Percentiles rank a stretch among this genome's conserved stretches.
Evolutionary conservation across 2,113 vertebrate genomes (phyloP).

Genomic region (Plecotus auritus): DNA sequence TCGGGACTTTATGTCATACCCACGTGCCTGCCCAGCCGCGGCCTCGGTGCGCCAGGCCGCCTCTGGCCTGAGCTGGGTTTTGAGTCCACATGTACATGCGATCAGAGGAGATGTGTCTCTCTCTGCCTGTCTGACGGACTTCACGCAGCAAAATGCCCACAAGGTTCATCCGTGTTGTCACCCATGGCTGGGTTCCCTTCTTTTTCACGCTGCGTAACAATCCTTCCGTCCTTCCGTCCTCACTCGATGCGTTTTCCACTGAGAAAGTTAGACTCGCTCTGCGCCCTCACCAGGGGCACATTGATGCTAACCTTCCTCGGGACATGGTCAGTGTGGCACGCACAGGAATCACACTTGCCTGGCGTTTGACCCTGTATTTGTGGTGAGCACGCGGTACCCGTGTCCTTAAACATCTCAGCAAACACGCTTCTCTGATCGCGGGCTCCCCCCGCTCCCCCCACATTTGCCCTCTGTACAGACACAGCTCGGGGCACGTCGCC

Average conservation of each 20-base stretch:
- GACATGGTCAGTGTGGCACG: rapidly evolving
- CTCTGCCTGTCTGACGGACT: not conserved
- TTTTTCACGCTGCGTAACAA: rapidly evolving
- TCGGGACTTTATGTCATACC: rapidly evolving
- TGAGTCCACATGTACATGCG: not conserved
- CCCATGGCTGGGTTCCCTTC: not conserved
- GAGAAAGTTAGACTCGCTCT: rapidly evolving
- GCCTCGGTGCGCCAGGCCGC: rapidly evolving
- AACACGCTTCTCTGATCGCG: rapidly evolving
- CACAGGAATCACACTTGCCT: rapidly evolving
- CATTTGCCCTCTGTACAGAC: not conserved
- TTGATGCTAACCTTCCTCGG: rapidly evolving
- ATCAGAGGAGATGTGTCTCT: rapidly evolving
- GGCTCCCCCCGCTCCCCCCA: rapidly evolving
- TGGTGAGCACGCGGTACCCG: rapidly evolving
- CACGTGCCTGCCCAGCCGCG: rapidly evolving
- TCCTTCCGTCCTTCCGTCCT: rapidly evolving
- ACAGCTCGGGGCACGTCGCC: not conserved
- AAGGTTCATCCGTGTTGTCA: rapidly evolving
- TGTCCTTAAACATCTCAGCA: rapidly evolving
- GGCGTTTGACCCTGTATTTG: rapidly evolving
- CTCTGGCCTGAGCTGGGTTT: not conserved
- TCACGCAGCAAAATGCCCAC: not conserved
- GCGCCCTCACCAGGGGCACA: rapidly evolving
- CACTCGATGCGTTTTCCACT: rapidly evolving